Percentiles rank a stretch among this genome's conserved stretches.
Evolutionary conservation across 64 coral and sea anemone species (phyloP).

Genomic region (Trachythela sp.): DNA sequence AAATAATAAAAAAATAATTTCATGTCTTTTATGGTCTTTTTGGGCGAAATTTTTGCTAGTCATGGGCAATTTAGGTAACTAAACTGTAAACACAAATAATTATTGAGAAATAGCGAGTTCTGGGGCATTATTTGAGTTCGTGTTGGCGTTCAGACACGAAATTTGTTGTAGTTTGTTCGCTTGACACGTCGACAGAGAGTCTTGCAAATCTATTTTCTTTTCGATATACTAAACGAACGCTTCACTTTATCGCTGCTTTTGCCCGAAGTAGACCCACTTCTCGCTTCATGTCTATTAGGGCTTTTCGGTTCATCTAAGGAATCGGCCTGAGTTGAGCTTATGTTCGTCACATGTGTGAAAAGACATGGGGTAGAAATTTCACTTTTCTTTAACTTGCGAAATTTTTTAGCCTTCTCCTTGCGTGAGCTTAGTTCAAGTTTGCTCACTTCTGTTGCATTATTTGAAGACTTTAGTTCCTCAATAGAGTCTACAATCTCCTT

Average conservation of each 20-base stretch:
- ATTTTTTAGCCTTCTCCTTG: conserved; percentile 90
- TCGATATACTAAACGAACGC: neutral
- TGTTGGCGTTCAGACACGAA: neutral
- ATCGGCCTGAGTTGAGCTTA: conserved; percentile 48
- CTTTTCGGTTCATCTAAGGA: neutral
- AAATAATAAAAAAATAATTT: neutral
- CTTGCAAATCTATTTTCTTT: neutral
- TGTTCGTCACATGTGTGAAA: conserved; percentile 96
- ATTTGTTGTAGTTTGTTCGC: neutral
- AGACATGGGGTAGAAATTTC: conserved; percentile 98
- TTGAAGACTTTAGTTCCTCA: conserved; percentile 40
- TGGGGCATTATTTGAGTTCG: neutral
- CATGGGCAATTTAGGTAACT: neutral
- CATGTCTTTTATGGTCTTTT: neutral
- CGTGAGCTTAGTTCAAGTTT: conserved; percentile 46
- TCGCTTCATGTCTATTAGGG: neutral
- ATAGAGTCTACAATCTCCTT: conserved; percentile 65
- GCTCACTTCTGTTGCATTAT: conserved; percentile 61
- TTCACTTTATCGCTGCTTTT: neutral
- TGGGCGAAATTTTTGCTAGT: neutral
- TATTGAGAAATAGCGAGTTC: neutral
- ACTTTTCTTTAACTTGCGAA: conserved; percentile 92
- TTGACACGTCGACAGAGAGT: neutral
- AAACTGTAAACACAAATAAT: neutral
- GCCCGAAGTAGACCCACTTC: neutral